Evolutionary conservation across 2,113 vertebrate species (phyloP).

Genomic region (Tragulus kanchil): DNA sequence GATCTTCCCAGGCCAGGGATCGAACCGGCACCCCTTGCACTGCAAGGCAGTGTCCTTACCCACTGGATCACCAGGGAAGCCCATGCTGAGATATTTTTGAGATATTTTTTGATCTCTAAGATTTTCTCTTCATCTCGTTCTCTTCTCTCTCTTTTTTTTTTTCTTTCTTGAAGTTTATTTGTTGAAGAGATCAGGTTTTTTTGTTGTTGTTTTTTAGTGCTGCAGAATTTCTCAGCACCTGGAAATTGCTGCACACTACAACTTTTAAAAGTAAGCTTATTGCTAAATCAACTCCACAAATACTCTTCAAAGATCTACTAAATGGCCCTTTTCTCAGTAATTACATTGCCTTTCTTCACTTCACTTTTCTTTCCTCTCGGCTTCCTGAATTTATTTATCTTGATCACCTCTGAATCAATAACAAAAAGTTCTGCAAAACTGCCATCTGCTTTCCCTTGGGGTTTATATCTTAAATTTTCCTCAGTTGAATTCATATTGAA

Average conservation of each 20-base stretch:
- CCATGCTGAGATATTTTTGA: no score
- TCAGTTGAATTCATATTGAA: constrained; percentile 83
- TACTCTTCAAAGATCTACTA: constrained; percentile 71
- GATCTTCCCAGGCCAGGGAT: no score
- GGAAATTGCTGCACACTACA: constrained; percentile 70
- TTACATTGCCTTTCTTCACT: constrained; percentile 74
- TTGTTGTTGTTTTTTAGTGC: neutral
- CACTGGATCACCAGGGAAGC: no score
- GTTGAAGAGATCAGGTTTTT: neutral
- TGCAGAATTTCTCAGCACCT: constrained; percentile 35
- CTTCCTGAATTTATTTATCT: constrained; percentile 81
- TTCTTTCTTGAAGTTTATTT: constrained; percentile 39
- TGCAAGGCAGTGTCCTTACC: no score
- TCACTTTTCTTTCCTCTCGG: constrained; percentile 72
- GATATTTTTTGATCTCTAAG: neutral
- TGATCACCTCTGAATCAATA: constrained; percentile 80
- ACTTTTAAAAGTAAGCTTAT: constrained; percentile 74
- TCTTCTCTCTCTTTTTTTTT: no score
- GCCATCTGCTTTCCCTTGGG: constrained; percentile 75
- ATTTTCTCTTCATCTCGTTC: neutral
- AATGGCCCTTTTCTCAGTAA: constrained; percentile 77
- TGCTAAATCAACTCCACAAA: constrained; percentile 79
- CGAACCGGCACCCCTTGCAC: no score
- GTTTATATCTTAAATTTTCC: constrained; percentile 79
- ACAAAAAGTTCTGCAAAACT: constrained; percentile 77